A percentile compares a stretch with the other conserved stretches of the same genome.
Evolutionary conservation across 2,113 vertebrate genomes (phyloP).

Genomic region (Chauna torquata): DNA sequence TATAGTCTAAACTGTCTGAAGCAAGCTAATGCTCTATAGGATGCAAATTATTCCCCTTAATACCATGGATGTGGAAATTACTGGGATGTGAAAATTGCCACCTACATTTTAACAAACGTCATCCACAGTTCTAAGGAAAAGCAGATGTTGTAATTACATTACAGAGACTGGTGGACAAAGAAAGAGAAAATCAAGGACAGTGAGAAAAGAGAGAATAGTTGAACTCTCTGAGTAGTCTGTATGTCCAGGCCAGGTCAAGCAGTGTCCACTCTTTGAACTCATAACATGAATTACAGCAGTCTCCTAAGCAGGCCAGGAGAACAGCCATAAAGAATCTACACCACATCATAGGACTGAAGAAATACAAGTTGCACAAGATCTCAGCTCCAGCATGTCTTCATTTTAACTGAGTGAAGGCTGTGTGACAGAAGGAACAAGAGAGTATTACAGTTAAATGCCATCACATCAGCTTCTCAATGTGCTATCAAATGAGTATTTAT

Average conservation of each 20-base stretch:
- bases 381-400: not conserved
- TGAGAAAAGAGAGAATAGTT: not conserved
- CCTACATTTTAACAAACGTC: not conserved
- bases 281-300: not conserved
- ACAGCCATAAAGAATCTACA: no score
- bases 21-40: not conserved
- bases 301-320: not conserved
- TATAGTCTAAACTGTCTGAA: not conserved
- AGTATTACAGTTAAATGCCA: not conserved
- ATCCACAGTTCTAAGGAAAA: not conserved
- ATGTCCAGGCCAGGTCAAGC: not conserved
- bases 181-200: not conserved
- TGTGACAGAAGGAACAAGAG: not conserved
- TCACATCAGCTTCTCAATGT: not conserved
- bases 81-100: not conserved
- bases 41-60: not conserved
- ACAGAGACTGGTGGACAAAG: not conserved
- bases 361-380: not conserved
- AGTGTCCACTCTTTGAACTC: not conserved
- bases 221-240: not conserved
- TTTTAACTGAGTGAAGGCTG: not conserved
- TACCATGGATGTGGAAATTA: not conserved
- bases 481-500: not conserved
- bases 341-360: not conserved
- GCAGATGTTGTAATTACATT: not conserved